phyloP scores from a whole-genome alignment of 2,113 vertebrate species.

The Columbina picui region DNA sequence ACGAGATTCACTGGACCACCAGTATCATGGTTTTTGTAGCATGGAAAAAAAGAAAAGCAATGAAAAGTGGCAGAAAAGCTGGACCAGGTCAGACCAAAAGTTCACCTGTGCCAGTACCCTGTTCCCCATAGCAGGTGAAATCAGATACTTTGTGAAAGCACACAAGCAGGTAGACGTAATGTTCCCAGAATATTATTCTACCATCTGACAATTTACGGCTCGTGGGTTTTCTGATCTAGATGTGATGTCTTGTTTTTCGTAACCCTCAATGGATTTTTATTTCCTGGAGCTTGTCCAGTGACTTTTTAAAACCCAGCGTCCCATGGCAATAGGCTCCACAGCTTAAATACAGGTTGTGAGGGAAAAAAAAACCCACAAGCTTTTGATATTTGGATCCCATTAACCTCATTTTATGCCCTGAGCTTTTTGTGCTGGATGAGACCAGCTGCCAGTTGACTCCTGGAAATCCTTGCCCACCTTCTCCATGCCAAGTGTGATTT shows the following conservation, averaged over 20 bases:
- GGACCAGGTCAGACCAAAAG: neutral
- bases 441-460: neutral
- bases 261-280: neutral
- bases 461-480: neutral
- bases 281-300: neutral
- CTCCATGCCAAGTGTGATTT: neutral
- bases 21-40: neutral
- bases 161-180: neutral
- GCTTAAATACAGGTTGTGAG: neutral
- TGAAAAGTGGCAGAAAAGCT: neutral
- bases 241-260: constrained; percentile 3
- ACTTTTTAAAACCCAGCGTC: neutral
- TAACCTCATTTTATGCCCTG: neutral
- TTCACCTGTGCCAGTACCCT: neutral
- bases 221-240: neutral
- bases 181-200: constrained; percentile 15
- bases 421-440: neutral
- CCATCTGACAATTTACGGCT: neutral
- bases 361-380: neutral
- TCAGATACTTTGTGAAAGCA: neutral
- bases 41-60: neutral
- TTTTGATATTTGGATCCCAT: neutral
- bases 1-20: neutral
- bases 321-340: neutral
- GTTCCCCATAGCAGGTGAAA: neutral